Percentiles rank a stretch among this genome's conserved stretches.
Evolutionary conservation across 64 coral and sea anemone species (phyloP).

Genomic region (Stylophora pistillata): DNA sequence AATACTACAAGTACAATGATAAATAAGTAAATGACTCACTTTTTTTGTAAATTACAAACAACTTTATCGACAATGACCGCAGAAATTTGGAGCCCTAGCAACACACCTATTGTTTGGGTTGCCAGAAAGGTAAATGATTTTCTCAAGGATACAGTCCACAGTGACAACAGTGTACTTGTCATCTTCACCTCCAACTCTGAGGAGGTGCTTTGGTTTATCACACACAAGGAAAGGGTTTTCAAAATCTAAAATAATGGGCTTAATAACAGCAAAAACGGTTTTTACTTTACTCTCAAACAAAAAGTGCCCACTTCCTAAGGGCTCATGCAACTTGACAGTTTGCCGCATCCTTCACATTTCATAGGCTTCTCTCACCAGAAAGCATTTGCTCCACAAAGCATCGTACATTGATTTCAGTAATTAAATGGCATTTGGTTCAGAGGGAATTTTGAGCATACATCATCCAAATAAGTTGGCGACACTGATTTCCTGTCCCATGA

Average conservation of each 20-base stretch:
- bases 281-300: slow-evolving; percentile 13
- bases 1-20: too few relatives aligned
- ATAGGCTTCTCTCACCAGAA: slow-evolving; percentile 19
- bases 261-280: slow-evolving; percentile 10
- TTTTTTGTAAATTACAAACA: too few relatives aligned
- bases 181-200: slow-evolving; percentile 12
- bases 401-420: neutral
- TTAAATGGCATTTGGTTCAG: slow-evolving; percentile 8
- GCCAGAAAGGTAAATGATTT: slow-evolving; percentile 22
- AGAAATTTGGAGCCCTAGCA: too few relatives aligned
- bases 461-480: slow-evolving; percentile 46
- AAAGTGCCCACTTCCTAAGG: slow-evolving; percentile 18
- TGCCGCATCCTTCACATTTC: slow-evolving; percentile 11
- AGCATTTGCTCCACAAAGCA: slow-evolving; percentile 16
- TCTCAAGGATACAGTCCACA: slow-evolving; percentile 10
- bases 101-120: too few relatives aligned
- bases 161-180: neutral
- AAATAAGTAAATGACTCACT: too few relatives aligned
- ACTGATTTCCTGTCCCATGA: slow-evolving; percentile 54
- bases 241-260: slow-evolving; percentile 15
- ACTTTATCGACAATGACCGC: too few relatives aligned
- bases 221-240: neutral
- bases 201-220: neutral
- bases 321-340: slow-evolving; percentile 43
- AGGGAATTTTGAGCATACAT: slow-evolving; percentile 22